A percentile compares a stretch with the other conserved stretches of the same genome.
These are phyloP conservation scores for Lysiphlebus fabarum DNA, from an alignment of 1,140 invertebrate species.

Conservation along the genomic window DNA sequence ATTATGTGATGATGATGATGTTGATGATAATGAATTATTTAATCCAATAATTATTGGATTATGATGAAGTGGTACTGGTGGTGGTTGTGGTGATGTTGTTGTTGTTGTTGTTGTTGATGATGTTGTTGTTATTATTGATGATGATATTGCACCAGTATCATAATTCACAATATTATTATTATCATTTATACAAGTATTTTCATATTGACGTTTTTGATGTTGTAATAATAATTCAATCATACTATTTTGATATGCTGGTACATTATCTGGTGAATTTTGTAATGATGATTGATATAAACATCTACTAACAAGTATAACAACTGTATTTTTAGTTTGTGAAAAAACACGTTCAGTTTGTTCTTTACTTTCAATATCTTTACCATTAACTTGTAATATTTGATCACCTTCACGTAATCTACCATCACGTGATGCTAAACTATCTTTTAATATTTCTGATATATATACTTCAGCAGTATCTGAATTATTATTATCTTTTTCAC, in stretches of 20 bases:
- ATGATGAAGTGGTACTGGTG: constrained; percentile 38
- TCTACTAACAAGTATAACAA: constrained; percentile 60
- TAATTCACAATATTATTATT: constrained; percentile 21
- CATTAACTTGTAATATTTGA: constrained; percentile 69
- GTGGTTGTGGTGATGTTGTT: constrained; percentile 31
- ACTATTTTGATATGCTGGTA: constrained; percentile 57
- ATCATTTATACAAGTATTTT: background rate
- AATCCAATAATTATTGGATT: constrained; percentile 13
- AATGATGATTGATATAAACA: constrained; percentile 51
- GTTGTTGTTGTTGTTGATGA: constrained; percentile 35
- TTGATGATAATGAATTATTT: constrained; percentile 30
- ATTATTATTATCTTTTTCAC: constrained; percentile 43
- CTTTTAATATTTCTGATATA: constrained; percentile 68
- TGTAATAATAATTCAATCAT: constrained; percentile 57
- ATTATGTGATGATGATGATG: constrained; percentile 34
- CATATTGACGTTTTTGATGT: constrained; percentile 44
- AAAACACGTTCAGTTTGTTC: constrained; percentile 59
- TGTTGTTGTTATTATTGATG: constrained; percentile 24
- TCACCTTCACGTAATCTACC: constrained; percentile 70
- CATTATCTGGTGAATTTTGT: constrained; percentile 36
- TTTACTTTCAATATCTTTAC: constrained; percentile 58
- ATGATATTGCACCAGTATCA: constrained; percentile 25
- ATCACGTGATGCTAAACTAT: constrained; percentile 67
- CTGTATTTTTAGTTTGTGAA: constrained; percentile 55
- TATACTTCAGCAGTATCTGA: constrained; percentile 60